Evolutionary conservation across 2,888 invertebrate genomes (phyloP).

Genomic region (Eledona agricola): DNA sequence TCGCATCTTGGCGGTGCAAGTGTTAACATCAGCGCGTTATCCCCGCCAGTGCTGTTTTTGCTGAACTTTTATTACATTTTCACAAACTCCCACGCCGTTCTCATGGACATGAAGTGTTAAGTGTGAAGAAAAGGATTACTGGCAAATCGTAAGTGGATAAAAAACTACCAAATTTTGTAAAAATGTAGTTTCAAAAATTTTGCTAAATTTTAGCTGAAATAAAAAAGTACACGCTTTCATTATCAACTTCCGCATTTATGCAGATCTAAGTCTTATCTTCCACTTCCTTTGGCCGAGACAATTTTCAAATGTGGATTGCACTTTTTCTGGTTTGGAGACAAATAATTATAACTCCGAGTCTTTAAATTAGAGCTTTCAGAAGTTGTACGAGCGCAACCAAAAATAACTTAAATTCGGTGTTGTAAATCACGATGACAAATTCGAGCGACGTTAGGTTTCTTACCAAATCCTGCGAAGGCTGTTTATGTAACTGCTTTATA

Average conservation of each 20-base stretch:
- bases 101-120: conserved; percentile 37
- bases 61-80: conserved; percentile 36
- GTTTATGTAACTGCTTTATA: conserved; percentile 16
- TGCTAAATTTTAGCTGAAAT: not conserved
- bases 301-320: conserved; percentile 3
- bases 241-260: conserved; percentile 51
- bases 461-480: conserved; percentile 7
- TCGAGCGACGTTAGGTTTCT: conserved; percentile 14
- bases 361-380: conserved; percentile 33
- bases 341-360: conserved; percentile 18
- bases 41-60: conserved; percentile 34
- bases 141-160: conserved; percentile 9
- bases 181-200: conserved; percentile 2
- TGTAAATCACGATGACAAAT: conserved; percentile 29
- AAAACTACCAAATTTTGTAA: not conserved
- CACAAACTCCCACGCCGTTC: conserved; percentile 34
- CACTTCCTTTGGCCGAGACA: conserved; percentile 25
- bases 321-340: conserved; percentile 6
- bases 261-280: conserved; percentile 45
- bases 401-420: conserved; percentile 37
- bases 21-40: conserved; percentile 43
- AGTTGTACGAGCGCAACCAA: conserved; percentile 37
- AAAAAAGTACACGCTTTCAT: conserved; percentile 15
- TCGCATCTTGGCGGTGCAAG: conserved; percentile 50
- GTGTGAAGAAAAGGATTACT: conserved; percentile 16